Base-by-base conservation (phyloP, 2,888 invertebrate species). In the Pteria penguin region DNA sequence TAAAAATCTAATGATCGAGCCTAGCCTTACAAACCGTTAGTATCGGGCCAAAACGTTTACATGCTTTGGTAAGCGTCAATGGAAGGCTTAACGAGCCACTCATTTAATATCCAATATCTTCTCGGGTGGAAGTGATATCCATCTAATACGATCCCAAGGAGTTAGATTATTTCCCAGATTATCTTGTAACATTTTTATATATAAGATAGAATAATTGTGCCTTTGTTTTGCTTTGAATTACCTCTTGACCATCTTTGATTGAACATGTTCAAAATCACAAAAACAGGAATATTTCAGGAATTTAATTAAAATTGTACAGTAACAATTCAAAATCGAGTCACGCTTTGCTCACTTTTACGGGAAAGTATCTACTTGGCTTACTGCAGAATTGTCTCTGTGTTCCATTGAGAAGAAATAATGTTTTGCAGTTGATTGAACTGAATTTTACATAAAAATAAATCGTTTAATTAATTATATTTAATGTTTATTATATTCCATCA, bases 51-150 rank as follows among this genome's bases (percentile, higher is more conserved):
- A 27, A 29, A 26, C 68, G 57, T 68, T 68, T 68, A 68, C 57
- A 68, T 52, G 68, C 29, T 4, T 57, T n/a, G 31, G 14, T 68
- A 57, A 45, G 24, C 57, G 18, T 57, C 55, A 31, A 68, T 57
- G 52, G 31, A 26, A 57, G 45, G 8, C 8, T 8, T 45, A 14
- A 45, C 11, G 11, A 14, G 11, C 11, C 18, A 8, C 45, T 45
- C 18, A 45, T 14, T 45, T 45, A 14, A 18, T 22, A 11, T 29
- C 31, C 32, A 11, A 54, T 32, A 68, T 68, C 58, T 57, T 24
- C 29, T 32, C 32, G 57, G 68, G 68, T 57, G 57, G 55, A 68
- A 68, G 68, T 68, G 68, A 57, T 68, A 26, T 52, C 5, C 32
- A 68, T 68, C 68, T 68, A 57, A 68, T 68, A 57, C 32, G 57